Percentiles rank a stretch among this genome's conserved stretches.
These are phyloP conservation scores for Lochmaea capreae DNA, from an alignment of 2,888 invertebrate species.

Conservation along the genomic window DNA sequence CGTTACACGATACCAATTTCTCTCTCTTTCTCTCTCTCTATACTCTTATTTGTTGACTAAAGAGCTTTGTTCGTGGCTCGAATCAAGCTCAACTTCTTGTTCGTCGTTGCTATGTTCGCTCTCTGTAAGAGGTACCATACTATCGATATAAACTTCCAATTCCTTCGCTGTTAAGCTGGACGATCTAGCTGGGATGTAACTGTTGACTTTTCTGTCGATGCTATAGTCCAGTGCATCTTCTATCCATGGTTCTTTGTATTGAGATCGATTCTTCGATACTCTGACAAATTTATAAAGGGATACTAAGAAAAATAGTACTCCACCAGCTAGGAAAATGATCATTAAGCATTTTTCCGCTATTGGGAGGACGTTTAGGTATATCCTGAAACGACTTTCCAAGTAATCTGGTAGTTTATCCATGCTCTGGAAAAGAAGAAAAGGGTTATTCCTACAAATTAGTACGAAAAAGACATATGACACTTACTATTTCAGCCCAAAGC, in stretches of 20 bases:
- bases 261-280: slow-evolving; percentile 43
- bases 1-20: background rate
- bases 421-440: slow-evolving; percentile 69
- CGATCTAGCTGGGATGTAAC: slow-evolving; percentile 57
- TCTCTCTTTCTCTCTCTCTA: too few species aligned
- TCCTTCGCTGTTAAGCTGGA: slow-evolving; percentile 57
- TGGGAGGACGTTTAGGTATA: slow-evolving; percentile 81
- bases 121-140: slow-evolving; percentile 34
- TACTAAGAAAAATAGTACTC: slow-evolving; percentile 68
- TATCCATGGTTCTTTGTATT: slow-evolving; percentile 54
- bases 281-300: slow-evolving; percentile 62
- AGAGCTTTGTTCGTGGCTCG: slow-evolving; percentile 1
- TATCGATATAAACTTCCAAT: slow-evolving; percentile 58
- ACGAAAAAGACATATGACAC: too few species aligned
- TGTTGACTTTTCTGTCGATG: slow-evolving; percentile 57
- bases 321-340: slow-evolving; percentile 69
- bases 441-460: background rate
- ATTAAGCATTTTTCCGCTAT: slow-evolving; percentile 70
- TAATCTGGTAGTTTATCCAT: slow-evolving; percentile 75
- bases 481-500: slow-evolving; percentile 92
- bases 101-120: background rate
- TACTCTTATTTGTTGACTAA: background rate
- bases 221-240: slow-evolving; percentile 55
- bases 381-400: slow-evolving; percentile 74
- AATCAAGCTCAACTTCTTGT: background rate